Base-by-base conservation (phyloP, 2,113 vertebrate genomes). In the Passer domesticus region DNA sequence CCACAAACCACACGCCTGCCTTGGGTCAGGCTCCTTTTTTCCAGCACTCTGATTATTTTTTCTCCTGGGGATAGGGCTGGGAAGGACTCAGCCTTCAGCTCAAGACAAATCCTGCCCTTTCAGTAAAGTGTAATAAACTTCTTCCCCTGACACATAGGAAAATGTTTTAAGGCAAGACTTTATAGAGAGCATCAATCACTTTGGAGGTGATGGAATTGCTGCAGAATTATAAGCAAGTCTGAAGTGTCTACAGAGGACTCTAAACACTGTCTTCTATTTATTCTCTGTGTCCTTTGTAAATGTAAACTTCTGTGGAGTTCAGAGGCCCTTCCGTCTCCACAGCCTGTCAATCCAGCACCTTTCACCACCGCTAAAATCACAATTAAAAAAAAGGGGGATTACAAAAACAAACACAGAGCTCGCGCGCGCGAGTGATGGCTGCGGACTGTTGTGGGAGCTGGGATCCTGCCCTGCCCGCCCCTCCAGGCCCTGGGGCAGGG, bases 251-350 rank as follows among this genome's bases (percentile, higher is more conserved):
- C 95, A 94, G 97, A 97, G 95, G 96, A 96, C 96, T 97, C 95
- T 96, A 97, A 97, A 97, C 96, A 97, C 86, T 94, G 94, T 95
- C 96, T 96, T 95, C 95, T 96, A 95, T 96, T 97, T 97, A 97
- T 97, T 96, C 95, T 87, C 90, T 80, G 90, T 96, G 94, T 96
- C 96, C 95, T 97, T 97, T 90, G 89, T 96, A 94, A 97, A 97
- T 97, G 95, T 97, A 97, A 97, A 97, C 96, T 96, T 90, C 93
- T 23, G 94, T 41, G 87, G 80, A 97, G 92, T 43, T 90, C 89
- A 60, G 96, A 95, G 94, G 93, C 94, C 96, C 89, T 97, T 95
- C 96, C 79, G 58, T 94, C 96, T 96, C 92, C 94, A 69, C 2
- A 5, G 70, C 88, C 75, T 97, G 97, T 97, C 96, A 97, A 89